A percentile compares a stretch with the other conserved stretches of the same genome.
These are phyloP conservation scores for Hypothenemus hampei DNA, from an alignment of 1,140 invertebrate species.

Conservation along the genomic window DNA sequence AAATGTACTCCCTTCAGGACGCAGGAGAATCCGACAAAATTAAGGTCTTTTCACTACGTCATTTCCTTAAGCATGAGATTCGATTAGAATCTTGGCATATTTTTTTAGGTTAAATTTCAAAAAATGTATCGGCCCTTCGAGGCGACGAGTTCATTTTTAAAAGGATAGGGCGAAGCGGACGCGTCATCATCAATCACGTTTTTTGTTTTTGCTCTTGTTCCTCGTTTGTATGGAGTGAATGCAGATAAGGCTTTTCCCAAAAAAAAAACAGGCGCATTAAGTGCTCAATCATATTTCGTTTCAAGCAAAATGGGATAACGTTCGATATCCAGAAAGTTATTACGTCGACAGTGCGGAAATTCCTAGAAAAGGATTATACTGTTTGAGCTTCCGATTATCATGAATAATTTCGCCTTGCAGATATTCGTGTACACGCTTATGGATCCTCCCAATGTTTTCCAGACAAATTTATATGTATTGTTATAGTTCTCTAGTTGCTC, in stretches of 20 bases:
- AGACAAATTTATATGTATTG: not conserved
- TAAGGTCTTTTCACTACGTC: not conserved
- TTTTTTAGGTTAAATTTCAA: not conserved
- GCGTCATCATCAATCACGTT: slow-evolving; percentile 1
- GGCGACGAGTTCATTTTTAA: not conserved
- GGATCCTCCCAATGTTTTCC: not conserved
- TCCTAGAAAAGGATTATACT: not conserved
- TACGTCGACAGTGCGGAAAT: not conserved
- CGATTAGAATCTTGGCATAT: not conserved
- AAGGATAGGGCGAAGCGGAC: too few species aligned
- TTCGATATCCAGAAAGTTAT: not conserved
- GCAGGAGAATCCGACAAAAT: not conserved
- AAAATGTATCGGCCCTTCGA: too few species aligned
- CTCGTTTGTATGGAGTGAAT: not conserved
- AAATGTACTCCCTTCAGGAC: not conserved
- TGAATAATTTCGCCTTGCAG: not conserved
- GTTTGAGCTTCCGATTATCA: slow-evolving; percentile 8
- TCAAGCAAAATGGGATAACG: not conserved
- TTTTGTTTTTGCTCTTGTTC: not conserved
- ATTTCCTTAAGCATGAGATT: not conserved
- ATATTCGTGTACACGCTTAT: not conserved
- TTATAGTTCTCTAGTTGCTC: too few species aligned
- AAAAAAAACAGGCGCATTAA: not conserved
- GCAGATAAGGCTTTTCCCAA: not conserved
- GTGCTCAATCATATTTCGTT: not conserved